Evolutionary conservation across 2,797 vertebrate species (phyloP).

Genomic region (Oreonectes daqikongensis): DNA sequence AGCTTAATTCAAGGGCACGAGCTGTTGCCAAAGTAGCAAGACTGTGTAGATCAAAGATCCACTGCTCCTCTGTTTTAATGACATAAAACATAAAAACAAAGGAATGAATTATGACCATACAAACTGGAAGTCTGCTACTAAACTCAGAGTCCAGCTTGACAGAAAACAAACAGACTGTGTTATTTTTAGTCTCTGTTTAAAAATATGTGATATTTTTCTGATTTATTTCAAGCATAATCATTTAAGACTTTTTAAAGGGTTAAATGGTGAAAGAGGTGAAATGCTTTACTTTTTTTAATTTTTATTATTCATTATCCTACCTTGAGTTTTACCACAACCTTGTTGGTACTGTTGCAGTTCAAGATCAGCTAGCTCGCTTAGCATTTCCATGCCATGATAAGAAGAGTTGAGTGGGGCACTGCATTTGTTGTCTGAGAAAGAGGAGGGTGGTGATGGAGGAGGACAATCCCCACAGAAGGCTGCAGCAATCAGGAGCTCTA

Average conservation of each 20-base stretch:
- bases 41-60: constrained; percentile 89
- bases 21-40: constrained; percentile 91
- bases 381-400: constrained; percentile 89
- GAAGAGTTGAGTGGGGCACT: constrained; percentile 64
- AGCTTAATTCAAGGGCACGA: constrained; percentile 85
- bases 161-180: too few species aligned
- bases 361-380: constrained; percentile 92
- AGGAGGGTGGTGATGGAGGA: constrained; percentile 72
- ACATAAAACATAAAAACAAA: constrained; percentile 25
- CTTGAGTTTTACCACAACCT: constrained; percentile 70
- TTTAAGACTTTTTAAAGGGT: too few species aligned
- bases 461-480: constrained; percentile 81
- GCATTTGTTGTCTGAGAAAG: constrained; percentile 57
- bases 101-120: neutral
- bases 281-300: neutral
- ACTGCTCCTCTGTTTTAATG: constrained; percentile 78
- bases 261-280: neutral
- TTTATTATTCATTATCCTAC: constrained; percentile 63
- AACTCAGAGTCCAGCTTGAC: too few species aligned
- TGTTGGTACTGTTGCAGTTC: constrained; percentile 80
- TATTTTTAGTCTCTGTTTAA: too few species aligned
- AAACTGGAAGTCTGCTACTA: neutral
- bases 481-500: constrained; percentile 90
- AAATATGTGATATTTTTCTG: too few species aligned
- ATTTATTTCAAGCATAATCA: too few species aligned